phyloP scores from a whole-genome alignment of 2,113 vertebrate species.

The Nipponia nippon region DNA sequence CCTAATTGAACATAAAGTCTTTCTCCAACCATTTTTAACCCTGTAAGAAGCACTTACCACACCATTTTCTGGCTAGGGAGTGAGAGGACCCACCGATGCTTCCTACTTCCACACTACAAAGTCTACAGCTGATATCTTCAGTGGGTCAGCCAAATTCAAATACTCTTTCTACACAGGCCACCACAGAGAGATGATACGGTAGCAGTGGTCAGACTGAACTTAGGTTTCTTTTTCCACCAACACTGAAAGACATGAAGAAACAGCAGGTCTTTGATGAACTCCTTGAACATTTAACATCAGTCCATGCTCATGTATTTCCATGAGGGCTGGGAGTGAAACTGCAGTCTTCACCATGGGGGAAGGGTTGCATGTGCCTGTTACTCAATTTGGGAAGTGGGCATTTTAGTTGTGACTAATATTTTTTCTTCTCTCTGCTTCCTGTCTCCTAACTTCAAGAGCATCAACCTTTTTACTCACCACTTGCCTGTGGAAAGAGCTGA shows the following conservation, averaged over 20 bases:
- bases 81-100: fast-evolving
- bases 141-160: not conserved
- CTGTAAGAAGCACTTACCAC: not conserved
- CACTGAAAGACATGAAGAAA: not conserved
- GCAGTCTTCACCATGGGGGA: not conserved
- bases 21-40: not conserved
- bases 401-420: not conserved
- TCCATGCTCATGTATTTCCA: fast-evolving
- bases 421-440: not conserved
- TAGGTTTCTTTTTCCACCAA: not conserved
- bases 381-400: not conserved
- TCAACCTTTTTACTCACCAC: constrained; percentile 14
- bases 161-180: not conserved
- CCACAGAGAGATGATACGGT: fast-evolving
- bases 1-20: not conserved
- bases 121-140: not conserved
- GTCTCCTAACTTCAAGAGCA: constrained; percentile 21
- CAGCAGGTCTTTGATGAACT: not conserved
- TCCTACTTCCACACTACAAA: not conserved
- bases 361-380: not conserved
- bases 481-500: not conserved
- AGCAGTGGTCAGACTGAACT: not conserved
- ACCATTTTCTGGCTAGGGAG: not conserved
- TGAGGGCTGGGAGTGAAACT: not conserved
- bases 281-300: not conserved